phyloP scores from a whole-genome alignment of 2,888 invertebrate species.

The Perithous albicinctus region DNA sequence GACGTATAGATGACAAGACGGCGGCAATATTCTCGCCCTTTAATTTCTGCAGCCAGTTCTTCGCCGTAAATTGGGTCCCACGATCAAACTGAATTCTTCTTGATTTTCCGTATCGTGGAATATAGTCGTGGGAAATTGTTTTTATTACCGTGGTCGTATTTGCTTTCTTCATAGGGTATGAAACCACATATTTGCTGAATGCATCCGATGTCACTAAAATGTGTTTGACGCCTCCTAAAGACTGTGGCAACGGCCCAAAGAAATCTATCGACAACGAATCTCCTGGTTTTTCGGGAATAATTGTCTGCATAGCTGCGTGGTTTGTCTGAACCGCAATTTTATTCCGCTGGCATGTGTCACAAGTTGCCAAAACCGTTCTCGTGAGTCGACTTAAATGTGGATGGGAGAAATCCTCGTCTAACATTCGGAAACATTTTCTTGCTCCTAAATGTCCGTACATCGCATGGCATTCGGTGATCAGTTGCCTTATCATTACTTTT shows the following conservation, averaged over 20 bases:
- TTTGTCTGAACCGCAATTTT: not conserved
- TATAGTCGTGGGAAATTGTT: not conserved
- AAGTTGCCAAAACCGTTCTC: not conserved
- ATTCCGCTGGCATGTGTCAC: not conserved
- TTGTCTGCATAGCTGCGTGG: not conserved
- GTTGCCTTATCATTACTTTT: not conserved
- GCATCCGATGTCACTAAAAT: not conserved
- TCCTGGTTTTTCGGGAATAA: not conserved
- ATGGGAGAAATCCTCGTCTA: not conserved
- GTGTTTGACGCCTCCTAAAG: not conserved
- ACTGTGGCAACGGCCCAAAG: no score
- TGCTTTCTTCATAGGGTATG: not conserved
- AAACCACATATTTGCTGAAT: not conserved
- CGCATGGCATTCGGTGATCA: no score
- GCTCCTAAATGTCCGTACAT: not conserved
- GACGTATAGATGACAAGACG: conserved; percentile 4
- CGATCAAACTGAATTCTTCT: not conserved
- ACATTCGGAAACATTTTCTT: not conserved
- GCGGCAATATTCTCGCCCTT: not conserved
- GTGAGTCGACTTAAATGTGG: no score
- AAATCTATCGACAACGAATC: not conserved
- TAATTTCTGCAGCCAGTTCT: not conserved
- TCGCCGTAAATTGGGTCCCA: conserved; percentile 16
- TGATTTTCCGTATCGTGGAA: not conserved
- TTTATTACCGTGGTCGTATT: not conserved